Percentiles rank a stretch among this genome's conserved stretches.
phyloP scores from a whole-genome alignment of 1,140 invertebrate species.

The Colletes gigas region DNA sequence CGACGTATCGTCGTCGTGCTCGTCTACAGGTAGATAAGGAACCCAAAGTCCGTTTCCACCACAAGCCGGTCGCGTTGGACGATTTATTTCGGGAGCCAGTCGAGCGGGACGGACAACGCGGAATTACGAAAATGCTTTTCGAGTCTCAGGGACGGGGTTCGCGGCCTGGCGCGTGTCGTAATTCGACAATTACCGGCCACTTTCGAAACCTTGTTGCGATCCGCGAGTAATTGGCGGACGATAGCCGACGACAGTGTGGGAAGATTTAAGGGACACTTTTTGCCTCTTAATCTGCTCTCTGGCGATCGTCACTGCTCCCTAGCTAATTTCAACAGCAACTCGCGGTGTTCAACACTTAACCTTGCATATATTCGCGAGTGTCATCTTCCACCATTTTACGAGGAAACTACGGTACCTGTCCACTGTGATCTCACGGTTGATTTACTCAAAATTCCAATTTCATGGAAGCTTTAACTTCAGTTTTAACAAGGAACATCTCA shows the following conservation, averaged over 20 bases:
- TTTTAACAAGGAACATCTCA: too few species aligned
- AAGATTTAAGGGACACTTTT: slow-evolving; percentile 7
- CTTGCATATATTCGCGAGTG: too few species aligned
- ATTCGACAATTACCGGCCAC: slow-evolving; percentile 14
- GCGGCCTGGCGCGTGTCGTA: background rate
- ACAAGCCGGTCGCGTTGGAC: background rate
- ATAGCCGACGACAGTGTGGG: background rate
- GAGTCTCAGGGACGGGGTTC: slow-evolving; percentile 16
- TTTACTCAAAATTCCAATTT: too few species aligned
- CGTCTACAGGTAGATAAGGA: background rate
- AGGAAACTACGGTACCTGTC: too few species aligned
- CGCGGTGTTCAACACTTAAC: too few species aligned
- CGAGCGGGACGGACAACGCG: slow-evolving; percentile 11
- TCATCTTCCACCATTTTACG: too few species aligned
- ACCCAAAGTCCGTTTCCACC: background rate
- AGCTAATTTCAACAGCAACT: too few species aligned
- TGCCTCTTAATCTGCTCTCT: too few species aligned
- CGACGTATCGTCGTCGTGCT: background rate
- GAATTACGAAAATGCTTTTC: slow-evolving; percentile 37
- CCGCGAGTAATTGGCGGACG: slow-evolving; percentile 28
- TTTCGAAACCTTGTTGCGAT: background rate
- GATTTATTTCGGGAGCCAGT: slow-evolving; percentile 33
- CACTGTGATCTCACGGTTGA: too few species aligned
- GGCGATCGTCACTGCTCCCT: too few species aligned
- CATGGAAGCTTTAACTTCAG: too few species aligned